These are phyloP conservation scores for Saccostrea cuccullata DNA, from an alignment of 1,140 invertebrate species.

Conservation along the genomic window DNA sequence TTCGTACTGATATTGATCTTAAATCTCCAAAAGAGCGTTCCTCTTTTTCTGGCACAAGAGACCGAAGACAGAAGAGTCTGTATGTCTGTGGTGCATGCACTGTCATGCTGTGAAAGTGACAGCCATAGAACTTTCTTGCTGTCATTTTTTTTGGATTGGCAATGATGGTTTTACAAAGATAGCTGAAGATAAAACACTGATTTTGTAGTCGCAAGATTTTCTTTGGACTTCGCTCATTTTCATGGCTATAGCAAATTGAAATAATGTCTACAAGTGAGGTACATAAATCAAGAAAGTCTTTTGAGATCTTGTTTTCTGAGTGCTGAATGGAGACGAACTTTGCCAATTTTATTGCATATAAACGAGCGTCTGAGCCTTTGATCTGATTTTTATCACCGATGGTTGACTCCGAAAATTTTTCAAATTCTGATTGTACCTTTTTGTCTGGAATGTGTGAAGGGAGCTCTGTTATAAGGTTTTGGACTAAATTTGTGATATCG, in stretches of 20 bases:
- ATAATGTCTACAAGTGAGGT: constrained; percentile 36
- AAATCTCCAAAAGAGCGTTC: constrained; percentile 28
- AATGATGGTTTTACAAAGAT: no score
- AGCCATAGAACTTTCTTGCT: constrained; percentile 1
- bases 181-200: constrained; percentile 7
- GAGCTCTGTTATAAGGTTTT: constrained; percentile 25
- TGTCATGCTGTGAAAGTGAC: constrained; percentile 16
- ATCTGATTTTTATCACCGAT: constrained; percentile 35
- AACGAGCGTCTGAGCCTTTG: constrained; percentile 5
- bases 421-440: background rate
- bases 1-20: background rate
- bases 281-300: background rate
- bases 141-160: no score
- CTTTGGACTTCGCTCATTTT: constrained; percentile 21
- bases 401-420: background rate
- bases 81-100: background rate
- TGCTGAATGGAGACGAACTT: background rate
- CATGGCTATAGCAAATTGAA: constrained; percentile 31
- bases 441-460: background rate
- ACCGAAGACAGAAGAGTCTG: background rate
- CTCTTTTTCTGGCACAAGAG: background rate
- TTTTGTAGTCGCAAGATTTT: constrained; percentile 28
- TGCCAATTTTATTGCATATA: constrained; percentile 7
- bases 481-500: constrained; percentile 30
- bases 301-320: background rate